Base-by-base conservation (phyloP, 2,797 vertebrate genomes). In the Cossypha heuglini region DNA sequence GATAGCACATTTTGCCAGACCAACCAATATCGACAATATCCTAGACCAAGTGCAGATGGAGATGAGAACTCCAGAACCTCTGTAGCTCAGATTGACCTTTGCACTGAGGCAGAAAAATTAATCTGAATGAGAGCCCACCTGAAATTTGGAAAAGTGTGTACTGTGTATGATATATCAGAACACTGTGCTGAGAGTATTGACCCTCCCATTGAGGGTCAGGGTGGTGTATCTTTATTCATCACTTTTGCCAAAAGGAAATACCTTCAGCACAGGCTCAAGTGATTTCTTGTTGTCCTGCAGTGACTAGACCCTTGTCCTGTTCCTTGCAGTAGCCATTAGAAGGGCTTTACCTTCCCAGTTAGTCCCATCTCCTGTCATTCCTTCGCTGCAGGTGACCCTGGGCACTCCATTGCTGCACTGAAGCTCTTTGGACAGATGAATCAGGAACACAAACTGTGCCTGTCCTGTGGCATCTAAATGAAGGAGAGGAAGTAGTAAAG, bases 131-230 rank as follows among this genome's bases (percentile, higher is more conserved):
- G 31, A 68, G 9, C 3, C 15, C 38, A 28, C 29, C 52, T 61
- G 49, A 77, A 71, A 61, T 67, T 20, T 31, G 16, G 21, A n/a
- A 10, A 52, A 40, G 29, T 9, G 4, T 48, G 14, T 63, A 37
- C 12, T 11, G 1, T 51, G 21, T 40, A 12, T 40, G n/a, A 35
- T 49, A 16, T 40, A 40, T 40, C 38, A 38, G 64, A 59, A n/a
- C 3, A 18, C 13, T 9, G 11, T 5, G 13, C 18, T 74, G 64
- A 43, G 29, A 67, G 5, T 15, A 18, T 8, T 61, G 26, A 83
- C 33, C 21, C 48, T 20, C 28, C 6, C 2, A 1, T 1, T 38
- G 16, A 26, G 16, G 3, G 5, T 45, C 16, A 33, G 26, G 19
- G 7, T 72, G 24, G 35, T 7, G 5, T 15, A 10, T 13, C 3